phyloP scores from a whole-genome alignment of 2,888 invertebrate genomes.

The Falcaria lacertinaria region DNA sequence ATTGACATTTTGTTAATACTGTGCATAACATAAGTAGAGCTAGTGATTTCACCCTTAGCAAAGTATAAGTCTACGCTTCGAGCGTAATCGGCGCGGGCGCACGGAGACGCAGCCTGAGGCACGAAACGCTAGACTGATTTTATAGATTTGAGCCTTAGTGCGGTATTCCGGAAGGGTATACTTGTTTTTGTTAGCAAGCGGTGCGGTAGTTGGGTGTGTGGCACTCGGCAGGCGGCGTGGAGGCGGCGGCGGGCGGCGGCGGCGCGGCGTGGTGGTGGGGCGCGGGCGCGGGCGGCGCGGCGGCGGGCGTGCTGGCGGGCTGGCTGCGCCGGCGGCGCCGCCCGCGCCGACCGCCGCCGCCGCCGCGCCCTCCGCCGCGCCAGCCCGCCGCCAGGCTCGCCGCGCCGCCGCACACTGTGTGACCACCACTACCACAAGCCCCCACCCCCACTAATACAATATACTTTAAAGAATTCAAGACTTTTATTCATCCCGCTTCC shows the following conservation, averaged over 20 bases:
- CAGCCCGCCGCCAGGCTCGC: constrained; percentile 62
- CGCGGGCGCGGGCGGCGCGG: constrained; percentile 33
- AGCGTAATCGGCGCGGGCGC: too few species aligned
- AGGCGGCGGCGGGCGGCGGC: constrained; percentile 36
- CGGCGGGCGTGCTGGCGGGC: constrained; percentile 30
- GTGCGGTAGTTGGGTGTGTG: constrained; percentile 32
- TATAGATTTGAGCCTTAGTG: too few species aligned
- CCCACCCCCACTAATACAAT: constrained; percentile 9
- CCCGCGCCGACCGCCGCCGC: constrained; percentile 61
- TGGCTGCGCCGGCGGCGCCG: constrained; percentile 54
- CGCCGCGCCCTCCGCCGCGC: constrained; percentile 65
- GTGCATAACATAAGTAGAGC: too few species aligned
- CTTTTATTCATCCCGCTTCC: neutral
- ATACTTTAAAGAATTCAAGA: neutral
- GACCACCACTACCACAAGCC: constrained; percentile 49
- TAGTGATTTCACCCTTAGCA: too few species aligned
- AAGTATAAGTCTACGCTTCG: too few species aligned
- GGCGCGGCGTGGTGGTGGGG: constrained; percentile 30
- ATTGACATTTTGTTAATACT: too few species aligned
- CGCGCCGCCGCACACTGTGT: constrained; percentile 61
- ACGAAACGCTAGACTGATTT: too few species aligned
- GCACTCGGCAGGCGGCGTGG: constrained; percentile 40
- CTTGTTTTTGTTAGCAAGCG: constrained; percentile 23
- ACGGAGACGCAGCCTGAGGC: too few species aligned
- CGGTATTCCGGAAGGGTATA: neutral